Evolutionary conservation across 2,888 invertebrate genomes (phyloP), one percentile per base, ranked within the genome.

Genomic region (Neria commutata): DNA sequence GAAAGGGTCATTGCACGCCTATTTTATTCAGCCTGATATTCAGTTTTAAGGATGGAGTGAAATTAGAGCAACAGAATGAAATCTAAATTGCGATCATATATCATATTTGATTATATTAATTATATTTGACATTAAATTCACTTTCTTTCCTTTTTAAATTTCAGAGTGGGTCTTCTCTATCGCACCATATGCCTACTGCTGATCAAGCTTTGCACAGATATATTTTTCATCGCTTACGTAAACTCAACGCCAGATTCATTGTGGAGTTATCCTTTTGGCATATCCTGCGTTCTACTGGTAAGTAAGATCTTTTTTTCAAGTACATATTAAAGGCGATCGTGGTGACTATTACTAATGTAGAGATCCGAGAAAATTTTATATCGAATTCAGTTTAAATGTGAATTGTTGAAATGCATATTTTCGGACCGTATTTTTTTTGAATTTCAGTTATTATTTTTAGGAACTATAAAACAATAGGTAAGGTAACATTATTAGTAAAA

Each of bases 161-260:
- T 16, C 77, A 89, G 89, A 72, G 83, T 88, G 67, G 85, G 86
- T 60, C 81, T 89, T 69, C 79, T 89, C 60, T 85, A 86, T 71
- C 84, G 88, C 56, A 85, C 88, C 14, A 86, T 86, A 47, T 82
- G 85, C 53, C 82, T 89, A 62, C 85, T 89, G 71, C 80, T 84
- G 64, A 81, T 86, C 58, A 85, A 88, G 69, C 80, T 87, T 37
- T 78, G 84, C 53, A 86, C 86, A 76, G 86, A 87, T 64, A 83
- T 85, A 45, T 85, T 87, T 65, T 89, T 89, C 68, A 84, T 89
- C 59, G 81, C 87, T 68, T 88, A 87, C 78, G 84, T 88, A 65
- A 89, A 89, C 76, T 83, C 85, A 55, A 81, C 85, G 55, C 82
- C 83, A 56, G 84, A 86, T 67, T 81, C 84, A 66, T 83, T 85